These are phyloP conservation scores for Rhyacophila evoluta DNA, from an alignment of 2,888 invertebrate genomes.

Conservation along the genomic window DNA sequence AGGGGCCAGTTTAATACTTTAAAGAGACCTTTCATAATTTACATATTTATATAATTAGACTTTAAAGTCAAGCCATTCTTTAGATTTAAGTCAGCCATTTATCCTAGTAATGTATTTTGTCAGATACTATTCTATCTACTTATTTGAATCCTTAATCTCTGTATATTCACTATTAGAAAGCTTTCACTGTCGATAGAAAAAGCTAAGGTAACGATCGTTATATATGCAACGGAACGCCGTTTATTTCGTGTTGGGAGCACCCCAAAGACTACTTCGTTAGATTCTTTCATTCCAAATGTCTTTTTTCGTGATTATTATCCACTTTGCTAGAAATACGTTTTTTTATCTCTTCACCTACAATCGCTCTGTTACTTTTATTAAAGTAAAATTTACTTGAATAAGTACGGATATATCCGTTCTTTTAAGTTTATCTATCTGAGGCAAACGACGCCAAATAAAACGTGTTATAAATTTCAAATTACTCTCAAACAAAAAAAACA, in stretches of 20 bases:
- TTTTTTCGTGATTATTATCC: conserved; percentile 8
- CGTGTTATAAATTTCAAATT: too few species aligned
- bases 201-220: conserved; percentile 1
- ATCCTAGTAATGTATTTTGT: conserved; percentile 4
- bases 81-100: background rate
- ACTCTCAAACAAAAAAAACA: too few species aligned
- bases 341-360: background rate
- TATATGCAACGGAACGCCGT: background rate
- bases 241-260: background rate
- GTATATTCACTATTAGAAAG: background rate
- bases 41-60: background rate
- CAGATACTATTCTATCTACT: conserved; percentile 4
- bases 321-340: conserved; percentile 6
- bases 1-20: background rate
- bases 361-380: background rate
- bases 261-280: background rate
- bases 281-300: conserved; percentile 19
- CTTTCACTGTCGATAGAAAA: conserved; percentile 4
- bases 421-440: too few species aligned
- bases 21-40: background rate
- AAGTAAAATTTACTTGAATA: background rate
- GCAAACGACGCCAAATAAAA: too few species aligned
- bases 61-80: background rate
- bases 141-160: background rate
- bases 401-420: too few species aligned